Base-by-base conservation (phyloP, 2,113 vertebrate species). In the Polyodon spathula region DNA sequence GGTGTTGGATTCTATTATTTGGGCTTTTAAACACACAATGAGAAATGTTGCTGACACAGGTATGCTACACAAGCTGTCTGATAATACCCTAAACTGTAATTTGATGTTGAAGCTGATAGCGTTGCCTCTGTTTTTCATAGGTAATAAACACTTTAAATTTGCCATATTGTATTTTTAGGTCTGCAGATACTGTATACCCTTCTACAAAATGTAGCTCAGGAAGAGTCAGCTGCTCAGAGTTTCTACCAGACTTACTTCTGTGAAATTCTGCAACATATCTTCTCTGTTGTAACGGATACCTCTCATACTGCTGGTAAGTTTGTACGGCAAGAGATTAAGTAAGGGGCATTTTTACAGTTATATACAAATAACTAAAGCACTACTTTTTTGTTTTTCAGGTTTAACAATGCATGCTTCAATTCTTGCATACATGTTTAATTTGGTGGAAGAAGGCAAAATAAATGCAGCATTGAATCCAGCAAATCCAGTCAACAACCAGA, bases 1-100 rank as follows among this genome's bases (percentile, higher is more conserved):
- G 72, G 96, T 99, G 77, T 84, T 98, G 81, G 96, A 99, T 84
- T 99, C 96, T 66, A 97, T 99, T 80, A 99, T 99, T 84, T 99
- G 96, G 96, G 95, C 96, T 81, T 99, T 99, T 78, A 99, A 99
- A 67, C 96, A 99, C 79, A 99, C 96, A 37, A 99, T 99, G 96
- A 93, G 95, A 81, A 99, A 99, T 1, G 95, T 98, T 72, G 96
- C 96, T 16, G 96, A 99, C 80, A 99, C 95, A 58, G 96, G 96
- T 97, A 78, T 86, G 82, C 8, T 15, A 27, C 27, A 27, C 27
- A 27, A 27, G 27, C 27, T 27, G 27, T 27, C 27, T 27, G 27
- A 27, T 27, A 27, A 27, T 27, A 27, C 2, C 27, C 27, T 27
- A 27, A 27, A 27, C 27, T 27, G 3, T 27, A 27, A 27, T 27